Percentiles rank a stretch among this genome's conserved stretches.
phyloP scores from a whole-genome alignment of 2,797 vertebrate genomes.

The Prionace glauca region DNA sequence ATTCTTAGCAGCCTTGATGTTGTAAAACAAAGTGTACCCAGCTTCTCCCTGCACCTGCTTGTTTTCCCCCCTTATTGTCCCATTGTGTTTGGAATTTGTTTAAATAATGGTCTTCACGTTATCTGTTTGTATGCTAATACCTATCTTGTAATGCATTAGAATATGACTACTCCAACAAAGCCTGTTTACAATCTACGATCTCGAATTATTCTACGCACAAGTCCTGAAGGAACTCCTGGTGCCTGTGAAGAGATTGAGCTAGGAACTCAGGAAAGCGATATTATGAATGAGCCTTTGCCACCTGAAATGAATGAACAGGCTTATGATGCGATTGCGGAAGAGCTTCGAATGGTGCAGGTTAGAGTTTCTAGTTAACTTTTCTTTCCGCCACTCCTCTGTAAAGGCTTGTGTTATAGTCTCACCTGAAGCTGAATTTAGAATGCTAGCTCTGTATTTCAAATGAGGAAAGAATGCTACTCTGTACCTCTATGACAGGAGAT shows the following conservation, averaged over 20 bases:
- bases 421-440: not conserved
- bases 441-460: not conserved
- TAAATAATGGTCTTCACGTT: not conserved
- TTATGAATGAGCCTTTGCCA: slow-evolving; percentile 72
- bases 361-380: slow-evolving; percentile 34
- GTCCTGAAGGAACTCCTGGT: slow-evolving; percentile 58
- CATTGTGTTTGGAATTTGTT: not conserved
- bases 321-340: slow-evolving; percentile 75
- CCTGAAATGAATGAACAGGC: slow-evolving; percentile 78
- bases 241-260: slow-evolving; percentile 47
- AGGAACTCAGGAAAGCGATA: slow-evolving; percentile 52
- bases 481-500: not conserved
- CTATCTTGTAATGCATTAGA: slow-evolving; percentile 57
- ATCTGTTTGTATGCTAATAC: not conserved
- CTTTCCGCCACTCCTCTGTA: not conserved
- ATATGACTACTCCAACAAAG: slow-evolving; percentile 83
- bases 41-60: not conserved
- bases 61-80: not conserved
- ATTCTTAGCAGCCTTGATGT: not conserved
- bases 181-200: slow-evolving; percentile 67
- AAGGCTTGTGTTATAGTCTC: not conserved
- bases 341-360: slow-evolving; percentile 77
- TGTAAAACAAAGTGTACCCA: not conserved
- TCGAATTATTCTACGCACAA: slow-evolving; percentile 62
- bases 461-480: not conserved